Conservation (phyloP, 2,888 invertebrate species). For the Agrilus biguttatus region DNA sequence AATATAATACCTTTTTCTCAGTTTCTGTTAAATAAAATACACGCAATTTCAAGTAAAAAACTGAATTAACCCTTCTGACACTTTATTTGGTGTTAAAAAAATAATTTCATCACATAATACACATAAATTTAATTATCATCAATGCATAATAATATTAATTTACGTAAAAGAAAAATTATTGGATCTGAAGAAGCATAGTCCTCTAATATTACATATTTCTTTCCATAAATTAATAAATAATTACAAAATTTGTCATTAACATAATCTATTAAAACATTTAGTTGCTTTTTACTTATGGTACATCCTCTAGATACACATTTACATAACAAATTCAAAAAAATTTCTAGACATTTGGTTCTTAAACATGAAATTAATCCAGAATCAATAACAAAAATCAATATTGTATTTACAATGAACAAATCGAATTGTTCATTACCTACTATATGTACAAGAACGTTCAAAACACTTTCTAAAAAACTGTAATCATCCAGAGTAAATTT, state of each 20-base stretch:
- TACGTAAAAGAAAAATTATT: too few species aligned
- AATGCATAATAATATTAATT: too few species aligned
- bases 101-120: too few species aligned
- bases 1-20: too few species aligned
- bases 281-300: conserved; percentile 7
- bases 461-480: too few species aligned
- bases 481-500: neutral
- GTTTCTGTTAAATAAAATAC: too few species aligned
- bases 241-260: conserved; percentile 23
- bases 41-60: too few species aligned
- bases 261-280: conserved; percentile 16
- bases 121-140: too few species aligned
- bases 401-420: conserved; percentile 4
- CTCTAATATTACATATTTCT: conserved; percentile 10
- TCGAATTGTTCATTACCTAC: neutral
- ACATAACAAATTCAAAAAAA: conserved; percentile 12
- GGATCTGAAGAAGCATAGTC: too few species aligned
- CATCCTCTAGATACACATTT: conserved; percentile 3
- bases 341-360: neutral
- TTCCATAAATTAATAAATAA: conserved; percentile 24
- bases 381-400: conserved; percentile 9
- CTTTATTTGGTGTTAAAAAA: too few species aligned
- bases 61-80: too few species aligned
- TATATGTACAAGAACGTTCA: too few species aligned
- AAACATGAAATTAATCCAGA: conserved; percentile 2